These are phyloP conservation scores for Agrilus cyanescens DNA, from an alignment of 2,888 invertebrate genomes.

Conservation along the genomic window DNA sequence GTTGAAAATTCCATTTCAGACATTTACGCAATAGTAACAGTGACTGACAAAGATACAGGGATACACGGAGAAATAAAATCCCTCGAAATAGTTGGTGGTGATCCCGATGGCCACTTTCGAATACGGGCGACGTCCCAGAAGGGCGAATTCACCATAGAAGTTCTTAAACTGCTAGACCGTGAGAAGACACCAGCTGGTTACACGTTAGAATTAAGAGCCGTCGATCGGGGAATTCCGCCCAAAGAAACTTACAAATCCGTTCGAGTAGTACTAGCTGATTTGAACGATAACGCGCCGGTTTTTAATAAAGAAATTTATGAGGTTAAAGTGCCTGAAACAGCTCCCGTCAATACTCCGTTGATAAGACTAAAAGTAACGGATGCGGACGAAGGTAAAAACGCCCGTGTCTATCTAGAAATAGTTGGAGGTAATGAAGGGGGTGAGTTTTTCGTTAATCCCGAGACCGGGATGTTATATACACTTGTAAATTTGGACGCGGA, in stretches of 20 bases:
- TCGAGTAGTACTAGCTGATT: slow-evolving; percentile 67
- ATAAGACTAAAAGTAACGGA: slow-evolving; percentile 79
- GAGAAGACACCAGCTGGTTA: slow-evolving; percentile 70
- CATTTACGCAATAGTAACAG: slow-evolving; percentile 81
- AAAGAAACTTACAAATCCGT: slow-evolving; percentile 69
- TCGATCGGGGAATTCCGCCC: slow-evolving; percentile 71
- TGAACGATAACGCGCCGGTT: slow-evolving; percentile 77
- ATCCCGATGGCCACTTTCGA: slow-evolving; percentile 80
- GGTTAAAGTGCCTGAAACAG: slow-evolving; percentile 76
- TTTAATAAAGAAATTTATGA: slow-evolving; percentile 81
- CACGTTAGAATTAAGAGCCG: slow-evolving; percentile 75
- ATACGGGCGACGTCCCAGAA: slow-evolving; percentile 50
- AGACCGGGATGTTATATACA: slow-evolving; percentile 82
- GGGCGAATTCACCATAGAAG: slow-evolving; percentile 70
- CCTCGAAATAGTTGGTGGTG: slow-evolving; percentile 79
- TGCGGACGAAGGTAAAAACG: slow-evolving; percentile 71
- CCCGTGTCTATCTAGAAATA: slow-evolving; percentile 75
- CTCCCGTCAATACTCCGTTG: slow-evolving; percentile 79
- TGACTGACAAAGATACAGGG: slow-evolving; percentile 72
- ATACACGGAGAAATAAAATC: slow-evolving; percentile 72
- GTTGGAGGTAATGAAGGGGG: slow-evolving; percentile 86
- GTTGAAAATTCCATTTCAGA: slow-evolving; percentile 70
- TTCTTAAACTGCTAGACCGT: slow-evolving; percentile 65
- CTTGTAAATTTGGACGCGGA: slow-evolving; percentile 76
- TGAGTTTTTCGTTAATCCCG: slow-evolving; percentile 76